Percentiles rank a stretch among this genome's conserved stretches.
Conservation (phyloP, 2,113 vertebrate genomes). For the Dermatemys mawii region DNA sequence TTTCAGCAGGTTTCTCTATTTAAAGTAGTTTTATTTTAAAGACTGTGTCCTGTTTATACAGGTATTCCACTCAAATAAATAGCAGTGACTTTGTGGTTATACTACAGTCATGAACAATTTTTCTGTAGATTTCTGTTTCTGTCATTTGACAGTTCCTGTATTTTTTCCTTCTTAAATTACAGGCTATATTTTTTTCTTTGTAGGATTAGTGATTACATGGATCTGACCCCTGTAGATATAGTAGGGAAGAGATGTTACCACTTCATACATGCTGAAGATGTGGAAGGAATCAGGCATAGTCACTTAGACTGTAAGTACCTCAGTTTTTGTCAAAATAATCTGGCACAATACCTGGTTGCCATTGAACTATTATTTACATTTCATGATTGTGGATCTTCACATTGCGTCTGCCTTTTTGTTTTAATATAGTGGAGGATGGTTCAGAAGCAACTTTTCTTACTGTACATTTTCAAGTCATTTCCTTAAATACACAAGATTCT, state of each 20-base stretch:
- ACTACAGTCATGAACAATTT: not conserved
- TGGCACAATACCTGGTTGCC: not conserved
- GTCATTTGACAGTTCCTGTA: slow-evolving; percentile 3
- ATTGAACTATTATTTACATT: slow-evolving; percentile 25
- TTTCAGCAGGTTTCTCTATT: slow-evolving; percentile 50
- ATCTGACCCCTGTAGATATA: slow-evolving; percentile 94
- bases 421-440: not conserved
- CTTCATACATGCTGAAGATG: slow-evolving; percentile 98
- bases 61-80: not conserved
- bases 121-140: slow-evolving; percentile 3
- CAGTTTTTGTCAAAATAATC: not conserved
- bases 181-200: slow-evolving; percentile 55
- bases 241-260: slow-evolving; percentile 98
- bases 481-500: not conserved
- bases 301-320: slow-evolving; percentile 96
- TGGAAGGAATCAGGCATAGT: slow-evolving; percentile 95
- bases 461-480: not conserved
- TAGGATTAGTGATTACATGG: slow-evolving; percentile 99
- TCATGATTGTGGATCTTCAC: not conserved
- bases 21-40: not conserved
- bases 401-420: not conserved
- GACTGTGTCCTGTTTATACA: slow-evolving; percentile 2
- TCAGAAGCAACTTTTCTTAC: not conserved
- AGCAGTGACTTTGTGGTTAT: not conserved
- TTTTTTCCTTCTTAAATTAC: slow-evolving; percentile 57